Evolutionary conservation across 2,113 vertebrate species (phyloP), one percentile per base, ranked within the genome.

Genomic region (Bambusicola thoracicus): DNA sequence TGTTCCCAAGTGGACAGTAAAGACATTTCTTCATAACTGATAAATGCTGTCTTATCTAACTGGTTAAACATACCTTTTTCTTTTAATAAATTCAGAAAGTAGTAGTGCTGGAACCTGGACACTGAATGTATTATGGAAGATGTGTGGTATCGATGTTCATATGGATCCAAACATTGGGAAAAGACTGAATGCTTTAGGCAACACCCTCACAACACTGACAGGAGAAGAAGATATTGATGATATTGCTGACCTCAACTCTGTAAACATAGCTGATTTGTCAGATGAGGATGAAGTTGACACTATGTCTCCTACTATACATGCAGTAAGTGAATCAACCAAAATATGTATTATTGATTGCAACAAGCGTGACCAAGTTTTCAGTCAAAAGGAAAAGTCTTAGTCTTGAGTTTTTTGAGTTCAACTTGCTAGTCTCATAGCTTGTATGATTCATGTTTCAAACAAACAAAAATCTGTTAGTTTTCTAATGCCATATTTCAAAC

Each of bases 91-190:
- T 94, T 81, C 96, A 99, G 99, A 99, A 93, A 99, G 99, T 97
- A 99, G 98, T 62, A 99, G 99, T 76, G 99, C 99, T 21, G 99
- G 99, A 18, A 99, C 99, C 41, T 99, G 99, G 99, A 99, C 99
- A 1, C 98, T 99, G 55, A 99, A 99, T 25, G 98, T 99, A 8
- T 94, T 99, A 6, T 99, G 99, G 99, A 99, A 99, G 95, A 99
- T 99, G 99, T 99, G 99, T 43, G 99, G 99, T 56, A 99, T 99
- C 29, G 99, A 99, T 65, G 99, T 99, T 40, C 99, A 99, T 97
- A 99, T 99, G 99, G 99, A 99, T 96, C 99, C 99, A 62, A 99
- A 99, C 96, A 99, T 99, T 58, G 99, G 99, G 61, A 99, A 99
- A 96, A 98, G 99, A 17, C 95, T 99, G 36, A 99, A 99, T 48